A percentile compares a stretch with the other conserved stretches of the same genome.
Conservation (phyloP, 2,113 vertebrate genomes). For the Nerophis lumbriciformis region DNA sequence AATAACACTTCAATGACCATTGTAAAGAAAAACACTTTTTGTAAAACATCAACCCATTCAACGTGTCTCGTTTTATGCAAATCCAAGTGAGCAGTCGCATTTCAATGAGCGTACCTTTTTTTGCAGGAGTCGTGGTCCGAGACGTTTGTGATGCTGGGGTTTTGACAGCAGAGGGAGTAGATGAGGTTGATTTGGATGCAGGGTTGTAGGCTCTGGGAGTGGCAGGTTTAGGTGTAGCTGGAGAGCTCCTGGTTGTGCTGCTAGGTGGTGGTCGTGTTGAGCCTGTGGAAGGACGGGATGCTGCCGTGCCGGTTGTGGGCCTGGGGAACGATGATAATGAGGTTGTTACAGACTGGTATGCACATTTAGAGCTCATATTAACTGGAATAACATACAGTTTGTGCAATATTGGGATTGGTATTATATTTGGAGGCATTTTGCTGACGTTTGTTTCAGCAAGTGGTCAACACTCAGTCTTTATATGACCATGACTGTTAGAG, state of each 20-base stretch:
- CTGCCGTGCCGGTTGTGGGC: conserved; percentile 42
- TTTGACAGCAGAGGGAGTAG: conserved; percentile 69
- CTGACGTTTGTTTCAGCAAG: background rate
- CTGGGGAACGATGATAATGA: conserved; percentile 34
- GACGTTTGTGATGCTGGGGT: conserved; percentile 47
- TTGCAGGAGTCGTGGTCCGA: conserved; percentile 59
- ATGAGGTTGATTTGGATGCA: conserved; percentile 56
- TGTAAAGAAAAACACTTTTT: background rate
- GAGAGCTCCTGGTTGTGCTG: conserved; percentile 43
- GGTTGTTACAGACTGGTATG: background rate
- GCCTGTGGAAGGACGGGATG: conserved; percentile 58
- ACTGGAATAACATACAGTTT: background rate
- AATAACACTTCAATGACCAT: no score
- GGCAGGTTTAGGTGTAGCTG: conserved; percentile 49
- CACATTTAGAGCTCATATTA: background rate
- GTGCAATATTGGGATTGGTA: conserved; percentile 1
- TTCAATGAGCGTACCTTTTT: conserved; percentile 64
- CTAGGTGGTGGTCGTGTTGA: conserved; percentile 26
- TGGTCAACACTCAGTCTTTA: conserved; percentile 3
- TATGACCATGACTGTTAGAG: background rate
- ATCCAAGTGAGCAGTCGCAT: background rate
- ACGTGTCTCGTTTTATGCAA: background rate
- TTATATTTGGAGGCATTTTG: background rate
- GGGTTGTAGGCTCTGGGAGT: conserved; percentile 57
- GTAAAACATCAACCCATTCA: background rate